phyloP scores from a whole-genome alignment of 2,113 vertebrate genomes.

The Nyctibius bracteatus region DNA sequence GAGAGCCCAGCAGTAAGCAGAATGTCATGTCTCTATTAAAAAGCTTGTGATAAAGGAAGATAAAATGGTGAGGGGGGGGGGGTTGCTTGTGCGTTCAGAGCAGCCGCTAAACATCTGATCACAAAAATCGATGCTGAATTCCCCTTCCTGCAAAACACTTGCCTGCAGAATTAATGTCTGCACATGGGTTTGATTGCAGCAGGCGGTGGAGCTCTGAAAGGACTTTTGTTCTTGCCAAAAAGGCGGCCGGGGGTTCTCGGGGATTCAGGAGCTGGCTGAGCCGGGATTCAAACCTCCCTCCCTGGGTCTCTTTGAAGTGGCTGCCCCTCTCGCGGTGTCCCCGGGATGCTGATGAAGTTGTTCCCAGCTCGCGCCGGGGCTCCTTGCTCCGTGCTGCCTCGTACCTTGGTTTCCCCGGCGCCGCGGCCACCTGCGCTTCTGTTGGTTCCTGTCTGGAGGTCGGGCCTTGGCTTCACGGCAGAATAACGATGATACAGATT shows the following conservation, averaged over 20 bases:
- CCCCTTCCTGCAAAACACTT: background rate
- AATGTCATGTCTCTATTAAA: constrained; percentile 69
- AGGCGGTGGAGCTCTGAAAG: background rate
- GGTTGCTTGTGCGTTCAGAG: constrained; percentile 54
- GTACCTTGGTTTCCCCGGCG: background rate
- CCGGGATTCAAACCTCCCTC: background rate
- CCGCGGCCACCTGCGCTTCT: background rate
- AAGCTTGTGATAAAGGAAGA: constrained; percentile 70
- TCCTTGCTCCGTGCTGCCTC: background rate
- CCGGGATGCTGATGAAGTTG: constrained; percentile 20
- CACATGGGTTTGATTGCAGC: background rate
- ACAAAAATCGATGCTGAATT: constrained; percentile 51
- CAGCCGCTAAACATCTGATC: constrained; percentile 55
- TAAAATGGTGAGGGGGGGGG: constrained; percentile 48
- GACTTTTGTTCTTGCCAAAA: constrained; percentile 16
- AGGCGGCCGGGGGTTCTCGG: background rate
- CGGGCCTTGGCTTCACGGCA: background rate
- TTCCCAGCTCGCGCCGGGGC: background rate
- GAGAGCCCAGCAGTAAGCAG: constrained; percentile 51
- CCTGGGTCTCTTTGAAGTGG: background rate
- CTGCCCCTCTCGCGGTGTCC: background rate
- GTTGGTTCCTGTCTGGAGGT: background rate
- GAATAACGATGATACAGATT: background rate
- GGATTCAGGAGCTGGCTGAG: constrained; percentile 23
- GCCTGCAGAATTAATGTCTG: background rate